Evolutionary conservation across 2,888 invertebrate genomes (phyloP).

Genomic region (Axea sp.): DNA sequence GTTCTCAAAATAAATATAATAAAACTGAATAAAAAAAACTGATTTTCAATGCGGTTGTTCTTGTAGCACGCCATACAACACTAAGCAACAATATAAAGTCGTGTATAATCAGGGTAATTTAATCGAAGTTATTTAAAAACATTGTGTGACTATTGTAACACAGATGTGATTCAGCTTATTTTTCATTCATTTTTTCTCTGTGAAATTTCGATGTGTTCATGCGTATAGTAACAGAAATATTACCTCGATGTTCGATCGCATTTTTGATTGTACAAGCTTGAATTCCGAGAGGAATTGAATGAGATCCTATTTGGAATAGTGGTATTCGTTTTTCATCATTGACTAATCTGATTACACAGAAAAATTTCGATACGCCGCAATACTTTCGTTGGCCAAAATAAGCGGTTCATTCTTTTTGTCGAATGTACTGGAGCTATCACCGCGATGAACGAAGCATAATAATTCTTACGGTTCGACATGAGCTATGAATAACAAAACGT

Average conservation of each 20-base stretch:
- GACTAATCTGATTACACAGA: conserved; percentile 65
- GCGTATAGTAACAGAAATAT: conserved; percentile 64
- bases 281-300: conserved; percentile 68
- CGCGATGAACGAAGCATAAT: conserved; percentile 27
- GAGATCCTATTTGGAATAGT: conserved; percentile 64
- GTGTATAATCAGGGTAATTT: too few relatives aligned
- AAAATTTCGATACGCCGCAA: conserved; percentile 67
- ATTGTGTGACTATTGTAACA: too few relatives aligned
- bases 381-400: conserved; percentile 23
- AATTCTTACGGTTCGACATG: conserved; percentile 32
- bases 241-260: conserved; percentile 68
- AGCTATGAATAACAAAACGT: conserved; percentile 32
- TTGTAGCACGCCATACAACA: too few relatives aligned
- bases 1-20: too few relatives aligned
- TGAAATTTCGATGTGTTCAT: conserved; percentile 12
- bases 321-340: conserved; percentile 59
- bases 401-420: conserved; percentile 19
- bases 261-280: conserved; percentile 68
- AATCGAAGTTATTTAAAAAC: too few relatives aligned
- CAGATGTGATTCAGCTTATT: too few relatives aligned
- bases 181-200: conserved; percentile 41
- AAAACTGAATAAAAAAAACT: too few relatives aligned
- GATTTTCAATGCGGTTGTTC: too few relatives aligned
- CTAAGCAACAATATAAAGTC: too few relatives aligned
- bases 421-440: conserved; percentile 10